Conservation (phyloP, 2,113 vertebrate species). For the Nothocercus julius region DNA sequence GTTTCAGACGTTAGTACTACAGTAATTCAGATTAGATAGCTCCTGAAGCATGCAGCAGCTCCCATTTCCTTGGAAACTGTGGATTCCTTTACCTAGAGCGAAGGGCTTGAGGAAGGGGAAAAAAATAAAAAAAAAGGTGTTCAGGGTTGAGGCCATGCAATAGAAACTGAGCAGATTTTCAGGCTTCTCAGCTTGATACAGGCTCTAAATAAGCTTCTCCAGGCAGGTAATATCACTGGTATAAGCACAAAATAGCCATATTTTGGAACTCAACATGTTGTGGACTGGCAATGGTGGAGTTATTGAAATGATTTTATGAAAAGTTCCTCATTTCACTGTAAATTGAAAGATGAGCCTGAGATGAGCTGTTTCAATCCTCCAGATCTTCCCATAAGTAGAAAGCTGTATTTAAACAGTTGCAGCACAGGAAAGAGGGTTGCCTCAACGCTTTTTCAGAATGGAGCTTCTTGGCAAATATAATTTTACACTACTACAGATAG, state of each 20-base stretch:
- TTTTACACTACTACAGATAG: background rate
- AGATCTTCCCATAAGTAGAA: background rate
- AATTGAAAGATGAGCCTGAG: background rate
- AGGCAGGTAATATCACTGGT: background rate
- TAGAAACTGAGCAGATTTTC: background rate
- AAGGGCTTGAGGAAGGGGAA: background rate
- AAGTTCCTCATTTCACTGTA: background rate
- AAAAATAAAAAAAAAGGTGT: background rate
- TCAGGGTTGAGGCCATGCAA: background rate
- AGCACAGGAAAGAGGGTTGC: too few relatives aligned
- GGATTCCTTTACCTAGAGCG: background rate
- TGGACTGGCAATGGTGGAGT: background rate
- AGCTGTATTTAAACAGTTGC: too few relatives aligned
- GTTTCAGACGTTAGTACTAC: background rate
- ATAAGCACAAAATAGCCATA: background rate
- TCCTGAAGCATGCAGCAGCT: too few relatives aligned
- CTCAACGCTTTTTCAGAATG: background rate
- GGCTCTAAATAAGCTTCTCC: background rate
- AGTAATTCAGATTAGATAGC: too few relatives aligned
- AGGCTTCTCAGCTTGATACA: background rate
- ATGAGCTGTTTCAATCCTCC: background rate
- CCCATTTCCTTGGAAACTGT: background rate
- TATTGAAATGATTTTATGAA: background rate
- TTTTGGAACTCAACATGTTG: background rate
- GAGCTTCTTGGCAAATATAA: background rate